Evolutionary conservation across 2,797 vertebrate genomes (phyloP).

Genomic region (Cottoperca gobio): DNA sequence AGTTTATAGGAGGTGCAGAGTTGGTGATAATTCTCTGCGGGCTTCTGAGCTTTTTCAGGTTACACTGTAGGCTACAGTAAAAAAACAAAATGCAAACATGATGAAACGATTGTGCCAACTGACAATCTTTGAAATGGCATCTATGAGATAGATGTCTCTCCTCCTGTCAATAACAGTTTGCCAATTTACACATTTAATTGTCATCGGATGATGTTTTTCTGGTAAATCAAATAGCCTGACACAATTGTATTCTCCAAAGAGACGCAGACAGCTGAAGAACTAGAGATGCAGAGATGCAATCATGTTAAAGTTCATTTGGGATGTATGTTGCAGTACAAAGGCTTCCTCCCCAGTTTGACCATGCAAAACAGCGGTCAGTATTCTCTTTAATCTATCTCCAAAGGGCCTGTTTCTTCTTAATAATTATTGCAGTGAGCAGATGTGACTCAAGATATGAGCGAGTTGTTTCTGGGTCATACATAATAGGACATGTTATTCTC

Average conservation of each 20-base stretch:
- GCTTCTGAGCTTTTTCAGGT: too few relatives aligned
- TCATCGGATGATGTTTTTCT: not conserved
- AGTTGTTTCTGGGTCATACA: conserved; percentile 68
- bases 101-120: not conserved
- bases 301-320: conserved; percentile 39
- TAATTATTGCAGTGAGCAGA: conserved; percentile 45
- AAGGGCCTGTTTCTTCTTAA: conserved; percentile 38
- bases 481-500: conserved; percentile 60
- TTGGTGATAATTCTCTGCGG: too few relatives aligned
- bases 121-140: not conserved
- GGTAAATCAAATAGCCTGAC: conserved; percentile 19
- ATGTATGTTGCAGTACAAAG: not conserved
- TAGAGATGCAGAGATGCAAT: conserved; percentile 16
- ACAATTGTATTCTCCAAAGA: not conserved
- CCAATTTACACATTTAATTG: conserved; percentile 19
- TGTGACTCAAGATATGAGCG: conserved; percentile 50
- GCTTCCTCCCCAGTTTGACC: conserved; percentile 16
- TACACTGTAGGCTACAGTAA: too few relatives aligned
- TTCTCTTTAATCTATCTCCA: conserved; percentile 57
- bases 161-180: conserved; percentile 1
- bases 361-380: conserved; percentile 41
- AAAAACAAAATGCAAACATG: not conserved
- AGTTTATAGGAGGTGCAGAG: too few relatives aligned
- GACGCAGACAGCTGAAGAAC: conserved; percentile 1
- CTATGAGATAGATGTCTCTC: not conserved